phyloP scores from a whole-genome alignment of 2,888 invertebrate genomes.

The Coelinius sp. region DNA sequence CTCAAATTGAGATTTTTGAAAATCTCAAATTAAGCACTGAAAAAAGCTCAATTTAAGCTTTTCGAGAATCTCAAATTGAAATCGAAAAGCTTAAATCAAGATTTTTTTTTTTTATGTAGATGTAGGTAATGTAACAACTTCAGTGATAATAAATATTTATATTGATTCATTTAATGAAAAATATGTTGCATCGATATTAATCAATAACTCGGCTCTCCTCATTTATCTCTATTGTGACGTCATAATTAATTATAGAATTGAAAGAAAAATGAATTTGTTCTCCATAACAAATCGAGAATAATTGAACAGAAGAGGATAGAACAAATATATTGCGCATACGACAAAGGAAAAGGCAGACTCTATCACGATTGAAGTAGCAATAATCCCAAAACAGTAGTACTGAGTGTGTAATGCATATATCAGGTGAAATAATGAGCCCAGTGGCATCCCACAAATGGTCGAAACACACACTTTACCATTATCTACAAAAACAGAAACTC shows the following conservation, averaged over 20 bases:
- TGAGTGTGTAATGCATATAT: slow-evolving; percentile 35
- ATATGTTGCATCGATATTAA: neutral
- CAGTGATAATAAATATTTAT: neutral
- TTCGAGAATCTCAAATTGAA: no score
- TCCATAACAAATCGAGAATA: no score
- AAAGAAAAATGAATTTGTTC: no score
- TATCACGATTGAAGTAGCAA: slow-evolving; percentile 44
- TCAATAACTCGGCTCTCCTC: no score
- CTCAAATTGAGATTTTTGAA: no score
- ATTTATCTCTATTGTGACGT: no score
- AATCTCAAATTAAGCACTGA: no score
- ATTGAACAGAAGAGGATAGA: no score
- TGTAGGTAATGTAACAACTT: slow-evolving; percentile 1
- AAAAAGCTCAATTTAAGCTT: no score
- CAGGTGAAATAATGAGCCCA: slow-evolving; percentile 35
- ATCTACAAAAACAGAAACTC: slow-evolving; percentile 48
- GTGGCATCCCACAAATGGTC: slow-evolving; percentile 39
- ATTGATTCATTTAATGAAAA: neutral
- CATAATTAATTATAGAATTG: no score
- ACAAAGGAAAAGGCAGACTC: slow-evolving; percentile 34
- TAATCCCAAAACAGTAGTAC: slow-evolving; percentile 50
- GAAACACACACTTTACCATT: slow-evolving; percentile 41
- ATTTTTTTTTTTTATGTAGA: no score
- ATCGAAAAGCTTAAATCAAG: no score
- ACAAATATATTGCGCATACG: slow-evolving; percentile 17